These are phyloP conservation scores for Idris sp. DNA, from an alignment of 1,140 invertebrate species.

Conservation along the genomic window DNA sequence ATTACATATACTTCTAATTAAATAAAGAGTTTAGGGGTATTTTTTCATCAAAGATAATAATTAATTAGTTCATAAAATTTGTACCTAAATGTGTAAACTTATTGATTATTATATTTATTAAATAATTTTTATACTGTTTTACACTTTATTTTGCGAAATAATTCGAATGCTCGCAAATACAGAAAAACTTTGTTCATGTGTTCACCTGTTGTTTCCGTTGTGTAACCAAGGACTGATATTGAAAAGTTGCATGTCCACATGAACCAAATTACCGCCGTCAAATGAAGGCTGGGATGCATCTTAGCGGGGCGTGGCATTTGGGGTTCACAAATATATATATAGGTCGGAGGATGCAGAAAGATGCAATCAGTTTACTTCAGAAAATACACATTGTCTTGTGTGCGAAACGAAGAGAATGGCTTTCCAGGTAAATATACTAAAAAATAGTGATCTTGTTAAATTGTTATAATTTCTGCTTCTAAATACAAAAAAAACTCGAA, in stretches of 20 bases:
- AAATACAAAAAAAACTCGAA: no score
- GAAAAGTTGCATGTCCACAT: constrained; percentile 58
- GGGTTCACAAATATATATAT: constrained; percentile 52
- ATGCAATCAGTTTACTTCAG: constrained; percentile 53
- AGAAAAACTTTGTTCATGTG: constrained; percentile 13
- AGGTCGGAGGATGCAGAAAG: constrained; percentile 47
- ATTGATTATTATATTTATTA: no score
- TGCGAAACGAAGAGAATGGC: constrained; percentile 34
- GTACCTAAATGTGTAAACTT: no score
- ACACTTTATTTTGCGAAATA: no score
- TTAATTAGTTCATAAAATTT: no score
- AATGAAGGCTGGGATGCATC: constrained; percentile 52
- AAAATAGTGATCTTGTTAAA: no score
- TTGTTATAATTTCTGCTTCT: no score
- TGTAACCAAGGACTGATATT: constrained; percentile 57
- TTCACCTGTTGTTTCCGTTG: constrained; percentile 46
- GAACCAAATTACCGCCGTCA: constrained; percentile 49
- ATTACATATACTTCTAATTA: no score
- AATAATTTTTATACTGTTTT: no score
- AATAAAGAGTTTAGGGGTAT: no score
- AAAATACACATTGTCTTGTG: constrained; percentile 38
- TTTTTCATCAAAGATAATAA: no score
- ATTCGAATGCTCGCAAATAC: background rate
- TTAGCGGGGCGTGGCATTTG: constrained; percentile 52
- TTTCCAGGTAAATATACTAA: constrained; percentile 1